Percentiles rank a stretch among this genome's conserved stretches.
Conservation (phyloP, 2,888 invertebrate species). For the Megaustenia siamemsis region DNA sequence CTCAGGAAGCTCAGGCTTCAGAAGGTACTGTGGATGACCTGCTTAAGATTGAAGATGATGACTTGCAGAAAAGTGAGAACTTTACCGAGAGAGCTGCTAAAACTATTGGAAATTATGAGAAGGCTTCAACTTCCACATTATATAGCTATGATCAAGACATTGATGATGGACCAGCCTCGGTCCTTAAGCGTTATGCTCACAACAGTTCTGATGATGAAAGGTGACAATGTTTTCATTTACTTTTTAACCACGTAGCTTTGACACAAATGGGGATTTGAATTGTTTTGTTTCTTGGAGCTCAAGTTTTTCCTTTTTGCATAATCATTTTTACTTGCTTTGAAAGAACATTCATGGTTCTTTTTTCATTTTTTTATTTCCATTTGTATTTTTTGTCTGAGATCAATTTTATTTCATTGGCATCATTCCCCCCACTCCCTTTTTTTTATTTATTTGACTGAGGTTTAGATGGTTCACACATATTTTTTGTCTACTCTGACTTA, state of each 20-base stretch:
- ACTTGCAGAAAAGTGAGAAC: not conserved
- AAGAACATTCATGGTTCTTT: not conserved
- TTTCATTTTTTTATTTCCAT: not conserved
- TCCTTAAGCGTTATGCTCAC: not conserved
- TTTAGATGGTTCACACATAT: too few relatives aligned
- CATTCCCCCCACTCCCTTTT: too few relatives aligned
- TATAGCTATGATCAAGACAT: conserved; percentile 48
- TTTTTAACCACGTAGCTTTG: not conserved
- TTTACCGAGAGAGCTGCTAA: conserved; percentile 10
- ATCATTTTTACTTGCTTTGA: not conserved
- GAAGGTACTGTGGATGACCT: conserved; percentile 33
- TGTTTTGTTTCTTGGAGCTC: not conserved
- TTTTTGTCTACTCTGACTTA: too few relatives aligned
- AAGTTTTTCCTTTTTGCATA: not conserved
- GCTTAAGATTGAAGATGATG: conserved; percentile 21
- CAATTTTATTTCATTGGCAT: too few relatives aligned
- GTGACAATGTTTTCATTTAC: conserved; percentile 31
- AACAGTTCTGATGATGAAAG: conserved; percentile 48
- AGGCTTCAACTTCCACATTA: conserved; percentile 49
- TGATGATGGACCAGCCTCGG: conserved; percentile 11
- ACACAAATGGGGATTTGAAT: not conserved
- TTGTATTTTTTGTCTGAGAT: too few relatives aligned
- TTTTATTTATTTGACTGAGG: too few relatives aligned
- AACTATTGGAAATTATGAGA: conserved; percentile 25
- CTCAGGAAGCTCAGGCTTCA: not conserved